Conservation (phyloP, 2,888 invertebrate genomes). For the Xestia xanthographa region DNA sequence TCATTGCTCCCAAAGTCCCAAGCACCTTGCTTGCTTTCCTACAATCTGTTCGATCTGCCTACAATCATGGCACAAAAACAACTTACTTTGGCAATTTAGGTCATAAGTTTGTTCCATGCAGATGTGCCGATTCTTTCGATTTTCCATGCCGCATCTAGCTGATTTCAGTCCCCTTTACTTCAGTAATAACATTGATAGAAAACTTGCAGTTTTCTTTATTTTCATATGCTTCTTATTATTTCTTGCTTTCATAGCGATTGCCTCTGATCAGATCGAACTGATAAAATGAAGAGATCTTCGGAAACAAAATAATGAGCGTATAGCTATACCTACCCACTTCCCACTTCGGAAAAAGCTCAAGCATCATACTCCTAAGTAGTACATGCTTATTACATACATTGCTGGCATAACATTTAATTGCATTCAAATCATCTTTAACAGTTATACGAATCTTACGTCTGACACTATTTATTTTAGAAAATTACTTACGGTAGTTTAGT, state of each 20-base stretch:
- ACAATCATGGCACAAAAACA: no score
- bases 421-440: conserved; percentile 32
- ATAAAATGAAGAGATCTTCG: conserved; percentile 4
- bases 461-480: conserved; percentile 45
- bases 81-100: background rate
- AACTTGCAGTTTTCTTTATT: background rate
- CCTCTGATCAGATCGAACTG: no score
- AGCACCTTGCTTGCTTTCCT: background rate
- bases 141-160: background rate
- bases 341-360: conserved; percentile 16
- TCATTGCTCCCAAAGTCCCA: background rate
- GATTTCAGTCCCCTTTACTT: background rate
- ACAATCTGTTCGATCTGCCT: no score
- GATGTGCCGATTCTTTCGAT: background rate
- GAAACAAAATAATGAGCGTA: background rate
- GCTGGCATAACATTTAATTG: conserved; percentile 51
- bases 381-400: conserved; percentile 46
- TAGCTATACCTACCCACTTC: no score
- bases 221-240: background rate
- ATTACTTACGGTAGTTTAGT: conserved; percentile 49
- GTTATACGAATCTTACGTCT: conserved; percentile 43
- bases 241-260: background rate
- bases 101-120: background rate
- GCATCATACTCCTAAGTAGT: conserved; percentile 5
- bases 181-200: no score